Evolutionary conservation across 2,113 vertebrate species (phyloP).

Genomic region (Halcyon senegalensis): DNA sequence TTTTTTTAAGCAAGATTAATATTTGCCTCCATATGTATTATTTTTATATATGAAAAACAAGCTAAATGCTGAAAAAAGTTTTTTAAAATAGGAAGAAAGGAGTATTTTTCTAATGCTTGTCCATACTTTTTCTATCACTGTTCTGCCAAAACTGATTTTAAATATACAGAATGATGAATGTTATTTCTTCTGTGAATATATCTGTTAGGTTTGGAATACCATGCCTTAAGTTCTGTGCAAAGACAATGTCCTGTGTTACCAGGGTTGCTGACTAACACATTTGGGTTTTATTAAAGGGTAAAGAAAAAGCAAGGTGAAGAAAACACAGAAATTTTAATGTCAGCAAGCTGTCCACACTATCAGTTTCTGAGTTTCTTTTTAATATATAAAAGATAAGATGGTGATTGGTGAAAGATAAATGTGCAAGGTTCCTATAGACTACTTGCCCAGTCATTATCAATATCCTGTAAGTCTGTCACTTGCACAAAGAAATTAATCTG

Average conservation of each 20-base stretch:
- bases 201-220: not conserved
- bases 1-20: not conserved
- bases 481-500: not conserved
- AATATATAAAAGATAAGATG: not conserved
- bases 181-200: not conserved
- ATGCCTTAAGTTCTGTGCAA: not conserved
- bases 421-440: not conserved
- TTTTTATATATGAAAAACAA: not conserved
- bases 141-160: not conserved
- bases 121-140: not conserved
- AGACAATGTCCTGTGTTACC: not conserved
- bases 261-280: not conserved
- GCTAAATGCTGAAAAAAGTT: not conserved
- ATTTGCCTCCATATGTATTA: not conserved
- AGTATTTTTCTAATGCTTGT: not conserved
- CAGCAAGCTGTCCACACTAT: not conserved
- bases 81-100: not conserved
- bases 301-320: conserved; percentile 6
- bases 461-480: not conserved
- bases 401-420: conserved; percentile 27
- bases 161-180: not conserved
- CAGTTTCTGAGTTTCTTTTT: not conserved
- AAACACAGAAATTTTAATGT: conserved; percentile 15
- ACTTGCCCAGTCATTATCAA: not conserved
- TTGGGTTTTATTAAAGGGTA: not conserved